Base-by-base conservation (phyloP, 2,888 invertebrate species). In the Dryocosmus kuriphilus region DNA sequence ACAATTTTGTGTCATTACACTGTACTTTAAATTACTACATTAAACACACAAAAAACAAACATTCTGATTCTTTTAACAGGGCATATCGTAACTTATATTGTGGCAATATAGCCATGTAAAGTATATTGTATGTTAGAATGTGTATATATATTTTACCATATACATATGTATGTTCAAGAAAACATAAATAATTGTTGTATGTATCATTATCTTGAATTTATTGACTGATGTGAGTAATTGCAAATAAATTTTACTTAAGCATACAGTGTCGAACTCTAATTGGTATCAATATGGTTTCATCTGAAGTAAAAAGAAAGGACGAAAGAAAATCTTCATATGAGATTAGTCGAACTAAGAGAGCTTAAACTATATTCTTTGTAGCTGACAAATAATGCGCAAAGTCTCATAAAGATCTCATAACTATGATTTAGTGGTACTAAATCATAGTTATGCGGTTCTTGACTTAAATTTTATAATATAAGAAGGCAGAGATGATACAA, bases 371-470 rank as follows among this genome's bases (percentile, higher is more conserved):
- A 27, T 19, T 71, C 51, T 30, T 51, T 32, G n/a, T 30, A 71
- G 11, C 41, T 51, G 71, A 71, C 71, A n/a, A 46, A 30, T 67
- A 19, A 67, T 67, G 67, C 41, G 19, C 24, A 63, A 63, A 65
- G 16, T 41, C 65, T 65, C 41, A 65, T 27, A 67, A 67, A 67
- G 65, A 11, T 67, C 67, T 46, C 67, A 46, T 67, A 67, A 67
- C 38, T 7, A 27, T 71, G 30, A 71, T 71, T 71, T 71, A 71
- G 19, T 71, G 41, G 30, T 46, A 30, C 51, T 71, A 51, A 71
- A 30, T 51, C 30, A 71, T 7, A 0, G 30, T 71, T 32, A 51
- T 51, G 51, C 30, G 51, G 4, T 51, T 51, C 27, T 41, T 27
- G 19, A n/a, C 41, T 27, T 22, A 6, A 65, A 32, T 62, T 63